Evolutionary conservation across 2,888 invertebrate genomes (phyloP), one percentile per base, ranked within the genome.

Genomic region (Cristatella mucedo): DNA sequence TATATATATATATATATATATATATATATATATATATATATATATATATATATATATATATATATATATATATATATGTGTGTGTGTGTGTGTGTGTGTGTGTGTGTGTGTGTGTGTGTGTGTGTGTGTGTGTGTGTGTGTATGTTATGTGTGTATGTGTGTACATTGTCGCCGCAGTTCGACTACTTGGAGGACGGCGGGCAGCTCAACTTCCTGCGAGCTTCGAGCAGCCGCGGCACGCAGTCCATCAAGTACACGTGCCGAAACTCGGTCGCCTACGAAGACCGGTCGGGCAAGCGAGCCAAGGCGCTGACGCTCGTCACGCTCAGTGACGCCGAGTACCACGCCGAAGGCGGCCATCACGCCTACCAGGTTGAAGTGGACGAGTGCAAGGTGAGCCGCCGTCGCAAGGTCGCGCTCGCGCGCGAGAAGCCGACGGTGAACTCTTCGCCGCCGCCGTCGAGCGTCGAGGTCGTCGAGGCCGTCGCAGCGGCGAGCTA

Each of bases 351-450:
- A 15, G 19, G 31, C 11, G 31, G 38, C 19, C 11, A 24, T 15
- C 24, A 31, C 6, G 24, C 20, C 20, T 38, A 38, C 24, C 20
- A 13, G 13, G 42, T 42, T 13, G n/a, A 43, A n/a, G 30, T 32
- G 24, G 42, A 42, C 32, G 42, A 42, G 18, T 42, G 42, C 21
- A 41, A 39, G 37, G 41, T 41, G 18, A 6, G 21, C 11, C 15
- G n/a, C n/a, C n/a, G n/a, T n/a, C n/a, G n/a, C n/a, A n/a, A n/a
- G n/a, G n/a, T n/a, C n/a, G n/a, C n/a, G n/a, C n/a, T n/a, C n/a
- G n/a, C n/a, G n/a, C n/a, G n/a, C n/a, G n/a, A n/a, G n/a, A n/a
- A n/a, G n/a, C n/a, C n/a, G n/a, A n/a, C n/a, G n/a, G n/a, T n/a
- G n/a, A n/a, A n/a, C n/a, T n/a, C n/a, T n/a, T n/a, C n/a, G n/a